Conservation (phyloP, 2,113 vertebrate genomes). For the Herpailurus yagouaroundi region DNA sequence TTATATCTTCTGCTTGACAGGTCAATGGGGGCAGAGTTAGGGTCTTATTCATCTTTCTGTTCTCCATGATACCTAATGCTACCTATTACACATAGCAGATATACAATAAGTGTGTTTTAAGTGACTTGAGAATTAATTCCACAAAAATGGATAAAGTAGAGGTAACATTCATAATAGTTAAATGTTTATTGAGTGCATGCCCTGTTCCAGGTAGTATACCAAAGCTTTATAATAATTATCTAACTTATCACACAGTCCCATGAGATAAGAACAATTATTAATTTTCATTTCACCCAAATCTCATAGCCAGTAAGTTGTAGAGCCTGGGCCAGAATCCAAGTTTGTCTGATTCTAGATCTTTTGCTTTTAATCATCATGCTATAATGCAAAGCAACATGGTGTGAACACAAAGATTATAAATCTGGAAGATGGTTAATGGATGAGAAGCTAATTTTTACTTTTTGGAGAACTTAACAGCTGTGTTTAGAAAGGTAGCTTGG, state of each 20-base stretch:
- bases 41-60: conserved; percentile 33
- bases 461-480: not conserved
- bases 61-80: not conserved
- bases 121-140: conserved; percentile 2
- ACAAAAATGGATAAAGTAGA: not conserved
- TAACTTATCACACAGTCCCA: not conserved
- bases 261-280: not conserved
- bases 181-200: not conserved
- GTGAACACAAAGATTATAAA: not conserved
- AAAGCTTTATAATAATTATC: not conserved
- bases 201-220: not conserved
- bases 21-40: not conserved
- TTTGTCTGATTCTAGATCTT: not conserved
- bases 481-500: not conserved
- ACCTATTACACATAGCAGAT: not conserved
- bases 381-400: not conserved
- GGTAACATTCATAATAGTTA: not conserved
- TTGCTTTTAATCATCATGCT: not conserved
- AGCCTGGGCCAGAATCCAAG: not conserved
- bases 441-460: not conserved
- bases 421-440: not conserved
- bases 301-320: not conserved
- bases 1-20: not conserved
- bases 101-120: not conserved
- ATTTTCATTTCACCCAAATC: not conserved